phyloP scores from a whole-genome alignment of 2,888 invertebrate species.

The Ditula angustiorana region DNA sequence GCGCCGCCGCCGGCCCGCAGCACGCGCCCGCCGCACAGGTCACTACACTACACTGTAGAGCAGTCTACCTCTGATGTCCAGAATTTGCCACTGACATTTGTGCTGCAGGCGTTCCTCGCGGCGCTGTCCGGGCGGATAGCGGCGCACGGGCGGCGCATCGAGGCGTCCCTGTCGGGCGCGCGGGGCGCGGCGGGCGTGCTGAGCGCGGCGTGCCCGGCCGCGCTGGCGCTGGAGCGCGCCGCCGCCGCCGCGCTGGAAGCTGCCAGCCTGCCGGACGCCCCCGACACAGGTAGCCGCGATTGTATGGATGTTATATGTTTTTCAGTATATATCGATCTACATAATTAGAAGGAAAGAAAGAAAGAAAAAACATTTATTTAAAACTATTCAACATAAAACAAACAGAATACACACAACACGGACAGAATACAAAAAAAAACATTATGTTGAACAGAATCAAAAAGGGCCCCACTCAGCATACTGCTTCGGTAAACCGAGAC shows the following conservation, averaged over 20 bases:
- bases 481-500: no score
- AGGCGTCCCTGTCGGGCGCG: constrained; percentile 57
- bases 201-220: constrained; percentile 65
- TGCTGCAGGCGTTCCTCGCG: constrained; percentile 62
- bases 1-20: constrained; percentile 58
- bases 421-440: no score
- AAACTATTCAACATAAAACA: no score
- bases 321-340: no score
- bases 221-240: constrained; percentile 62
- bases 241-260: constrained; percentile 50
- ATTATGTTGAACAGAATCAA: no score
- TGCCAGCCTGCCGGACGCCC: not conserved
- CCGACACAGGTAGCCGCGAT: not conserved
- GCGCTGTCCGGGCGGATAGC: constrained; percentile 57
- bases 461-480: no score
- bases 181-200: constrained; percentile 64
- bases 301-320: no score
- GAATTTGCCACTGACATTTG: no score
- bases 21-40: constrained; percentile 72
- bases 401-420: no score
- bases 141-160: constrained; percentile 66
- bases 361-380: no score
- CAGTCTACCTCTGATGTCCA: not conserved
- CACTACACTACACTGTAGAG: constrained; percentile 5
- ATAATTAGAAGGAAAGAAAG: no score